Evolutionary conservation across 1,140 invertebrate species (phyloP).

Genomic region (Panagrolaimus sp.): DNA sequence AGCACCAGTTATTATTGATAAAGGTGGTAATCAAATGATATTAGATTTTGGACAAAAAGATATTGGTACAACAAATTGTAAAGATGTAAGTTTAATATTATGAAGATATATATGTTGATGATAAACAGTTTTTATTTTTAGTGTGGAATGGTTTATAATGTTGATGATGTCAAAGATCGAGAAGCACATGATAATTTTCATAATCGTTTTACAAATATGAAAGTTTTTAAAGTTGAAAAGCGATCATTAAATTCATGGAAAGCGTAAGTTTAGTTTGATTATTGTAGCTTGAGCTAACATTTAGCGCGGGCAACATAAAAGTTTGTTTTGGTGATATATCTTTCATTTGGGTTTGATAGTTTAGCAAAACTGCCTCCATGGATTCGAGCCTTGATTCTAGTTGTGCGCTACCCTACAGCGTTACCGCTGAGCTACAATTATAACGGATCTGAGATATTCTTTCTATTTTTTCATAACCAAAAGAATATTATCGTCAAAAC

Average conservation of each 20-base stretch:
- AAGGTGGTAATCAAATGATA: constrained; percentile 25
- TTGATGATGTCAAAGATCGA: constrained; percentile 27
- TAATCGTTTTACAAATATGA: constrained; percentile 37
- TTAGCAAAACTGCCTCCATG: too few species aligned
- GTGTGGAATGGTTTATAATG: constrained; percentile 44
- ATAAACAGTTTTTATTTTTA: constrained; percentile 22
- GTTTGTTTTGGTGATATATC: too few species aligned
- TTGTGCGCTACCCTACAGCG: too few species aligned
- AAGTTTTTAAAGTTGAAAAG: constrained; percentile 24
- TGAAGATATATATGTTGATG: neutral
- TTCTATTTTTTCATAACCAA: too few species aligned
- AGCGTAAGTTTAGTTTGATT: constrained; percentile 16
- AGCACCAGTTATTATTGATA: neutral
- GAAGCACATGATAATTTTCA: constrained; percentile 30
- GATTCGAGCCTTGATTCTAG: too few species aligned
- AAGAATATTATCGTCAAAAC: too few species aligned
- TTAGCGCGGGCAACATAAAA: too few species aligned
- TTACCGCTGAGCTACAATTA: too few species aligned
- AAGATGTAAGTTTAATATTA: constrained; percentile 13
- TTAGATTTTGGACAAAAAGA: constrained; percentile 41
- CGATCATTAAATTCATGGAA: constrained; percentile 34
- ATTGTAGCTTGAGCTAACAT: neutral
- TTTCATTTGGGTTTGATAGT: too few species aligned
- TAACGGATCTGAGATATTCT: too few species aligned
- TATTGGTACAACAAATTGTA: constrained; percentile 34